These are phyloP conservation scores for Balanococcus diminutus DNA, from an alignment of 2,888 invertebrate genomes.

Conservation along the genomic window DNA sequence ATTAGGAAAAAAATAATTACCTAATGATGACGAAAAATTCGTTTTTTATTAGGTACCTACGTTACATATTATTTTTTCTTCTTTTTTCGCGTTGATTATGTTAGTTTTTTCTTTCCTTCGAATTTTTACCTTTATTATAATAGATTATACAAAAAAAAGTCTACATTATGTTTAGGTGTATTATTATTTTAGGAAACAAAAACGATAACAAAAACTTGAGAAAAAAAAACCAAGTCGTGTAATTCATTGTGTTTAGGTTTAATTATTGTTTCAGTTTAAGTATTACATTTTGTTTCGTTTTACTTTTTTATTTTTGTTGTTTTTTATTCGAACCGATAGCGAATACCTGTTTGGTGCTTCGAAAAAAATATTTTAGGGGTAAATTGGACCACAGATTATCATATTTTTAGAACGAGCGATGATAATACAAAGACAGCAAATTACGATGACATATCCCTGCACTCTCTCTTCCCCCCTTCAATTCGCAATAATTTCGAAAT, in stretches of 20 bases:
- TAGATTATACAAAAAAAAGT: background rate
- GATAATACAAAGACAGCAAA: too few relatives aligned
- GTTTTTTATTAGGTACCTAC: too few relatives aligned
- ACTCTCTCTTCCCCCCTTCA: too few relatives aligned
- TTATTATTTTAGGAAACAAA: background rate
- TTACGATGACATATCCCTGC: too few relatives aligned
- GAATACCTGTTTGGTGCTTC: background rate
- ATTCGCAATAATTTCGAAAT: too few relatives aligned
- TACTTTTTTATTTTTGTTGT: constrained; percentile 18
- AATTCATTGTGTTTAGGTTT: constrained; percentile 4
- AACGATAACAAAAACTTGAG: background rate
- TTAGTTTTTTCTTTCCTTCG: background rate
- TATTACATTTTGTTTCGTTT: constrained; percentile 41
- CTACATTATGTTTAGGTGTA: background rate
- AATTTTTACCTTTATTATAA: background rate
- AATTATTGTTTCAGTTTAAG: constrained; percentile 9
- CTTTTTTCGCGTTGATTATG: background rate
- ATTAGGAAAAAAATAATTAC: too few relatives aligned
- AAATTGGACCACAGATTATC: too few relatives aligned
- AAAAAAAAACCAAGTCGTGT: background rate
- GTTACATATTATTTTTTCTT: background rate
- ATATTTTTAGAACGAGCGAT: too few relatives aligned
- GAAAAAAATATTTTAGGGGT: background rate
- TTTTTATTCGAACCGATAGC: background rate
- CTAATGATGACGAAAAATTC: too few relatives aligned